phyloP scores from a whole-genome alignment of 64 coral and sea anemone genomes.

The Exaiptasia diaphana region DNA sequence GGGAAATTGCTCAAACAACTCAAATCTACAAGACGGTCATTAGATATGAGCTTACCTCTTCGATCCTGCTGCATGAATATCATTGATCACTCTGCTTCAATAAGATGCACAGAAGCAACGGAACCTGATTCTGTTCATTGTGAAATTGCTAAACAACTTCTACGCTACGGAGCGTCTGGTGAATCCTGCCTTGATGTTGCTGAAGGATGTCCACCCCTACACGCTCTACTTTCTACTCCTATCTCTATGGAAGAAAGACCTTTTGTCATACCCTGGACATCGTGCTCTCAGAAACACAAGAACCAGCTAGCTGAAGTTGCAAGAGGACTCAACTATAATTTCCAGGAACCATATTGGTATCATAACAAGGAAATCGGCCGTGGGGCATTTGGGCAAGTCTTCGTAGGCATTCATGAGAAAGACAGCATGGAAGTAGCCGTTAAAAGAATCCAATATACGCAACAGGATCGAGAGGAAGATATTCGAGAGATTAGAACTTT shows the following conservation, averaged over 20 bases:
- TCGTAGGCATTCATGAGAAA: conserved; percentile 1
- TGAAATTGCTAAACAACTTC: not conserved
- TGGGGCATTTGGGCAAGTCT: not conserved
- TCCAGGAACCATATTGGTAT: not conserved
- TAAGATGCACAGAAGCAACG: not conserved
- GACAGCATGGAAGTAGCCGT: conserved; percentile 5
- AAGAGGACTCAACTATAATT: not conserved
- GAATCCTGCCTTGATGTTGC: not conserved
- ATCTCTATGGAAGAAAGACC: not conserved
- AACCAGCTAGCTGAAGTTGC: not conserved
- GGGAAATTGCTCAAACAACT: too few species aligned
- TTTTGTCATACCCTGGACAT: not conserved
- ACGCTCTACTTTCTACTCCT: not conserved
- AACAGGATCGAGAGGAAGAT: not conserved
- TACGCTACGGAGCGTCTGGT: not conserved
- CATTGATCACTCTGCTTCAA: not conserved
- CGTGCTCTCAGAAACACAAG: not conserved
- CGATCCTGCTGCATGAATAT: not conserved
- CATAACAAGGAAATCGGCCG: not conserved
- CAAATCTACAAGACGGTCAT: not conserved
- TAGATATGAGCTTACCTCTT: not conserved
- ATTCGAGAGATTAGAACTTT: conserved; percentile 4
- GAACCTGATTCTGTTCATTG: not conserved
- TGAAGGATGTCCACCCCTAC: not conserved
- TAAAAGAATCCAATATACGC: not conserved